Base-by-base conservation (phyloP, 1,140 invertebrate species). In the Caerostris darwini region DNA sequence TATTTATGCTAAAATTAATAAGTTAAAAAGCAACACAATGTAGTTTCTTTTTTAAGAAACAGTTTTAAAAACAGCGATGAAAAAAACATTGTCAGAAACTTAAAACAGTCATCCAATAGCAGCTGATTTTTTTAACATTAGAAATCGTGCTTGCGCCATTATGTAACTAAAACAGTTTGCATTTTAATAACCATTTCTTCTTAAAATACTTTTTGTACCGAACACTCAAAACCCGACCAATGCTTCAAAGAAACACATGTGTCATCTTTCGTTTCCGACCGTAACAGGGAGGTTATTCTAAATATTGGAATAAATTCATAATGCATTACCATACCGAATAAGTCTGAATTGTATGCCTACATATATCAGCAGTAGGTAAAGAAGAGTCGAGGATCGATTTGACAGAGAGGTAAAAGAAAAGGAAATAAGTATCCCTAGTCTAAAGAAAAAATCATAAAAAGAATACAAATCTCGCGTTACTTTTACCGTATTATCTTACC, bases 401-500 rank as follows among this genome's bases (percentile, higher is more conserved):
- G 92, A 93, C 67, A 83, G 19, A 83, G 81, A 82, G 14, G 69
- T 34, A 54, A 81, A 81, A 53, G n/a, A 54, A 83, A 92, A 50
- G 64, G 83, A 87, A 93, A 87, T 87, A 87, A 86, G 83, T 87
- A 93, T 87, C 92, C 82, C 19, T 64, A 77, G 61, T 77, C 82
- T 71, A 87, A 64, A 86, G 54, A 53, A 92, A 64, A 64, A 92
- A 81, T 34, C 64, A 58, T 8, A 3, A 59, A 85, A 85, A 56
- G 17, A 83, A 83, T 58, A 58, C 54, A 91, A 91, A 91, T 58
- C 56, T 53, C 64, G 56, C 83, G 82, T 93, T 93, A 93, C 92
- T 86, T 93, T 93, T 93, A 83, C 82, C 92, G 61, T 93, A 87
- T 93, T 87, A 86, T 64, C 67, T 67, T 93, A 56, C 64, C 67